A percentile compares a stretch with the other conserved stretches of the same genome.
Evolutionary conservation across 2,113 vertebrate species (phyloP).

Genomic region (Oreotrochilus melanogaster): DNA sequence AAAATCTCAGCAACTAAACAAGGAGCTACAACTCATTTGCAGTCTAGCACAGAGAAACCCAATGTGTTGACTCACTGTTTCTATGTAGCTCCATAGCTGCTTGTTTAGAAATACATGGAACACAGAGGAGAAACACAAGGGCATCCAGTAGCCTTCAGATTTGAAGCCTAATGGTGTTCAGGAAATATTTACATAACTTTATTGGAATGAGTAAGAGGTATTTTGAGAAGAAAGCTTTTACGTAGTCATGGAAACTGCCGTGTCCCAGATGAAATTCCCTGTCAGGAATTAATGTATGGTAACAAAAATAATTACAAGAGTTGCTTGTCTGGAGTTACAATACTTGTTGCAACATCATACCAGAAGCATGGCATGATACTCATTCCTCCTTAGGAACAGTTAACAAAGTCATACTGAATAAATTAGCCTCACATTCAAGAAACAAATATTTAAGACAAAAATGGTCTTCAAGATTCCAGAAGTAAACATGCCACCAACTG

Average conservation of each 20-base stretch:
- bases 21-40: not conserved
- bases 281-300: not conserved
- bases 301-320: not conserved
- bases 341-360: not conserved
- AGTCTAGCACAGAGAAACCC: not conserved
- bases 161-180: not conserved
- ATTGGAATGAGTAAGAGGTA: not conserved
- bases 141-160: not conserved
- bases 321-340: not conserved
- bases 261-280: not conserved
- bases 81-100: not conserved
- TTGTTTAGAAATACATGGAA: not conserved
- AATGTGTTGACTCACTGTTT: accelerated
- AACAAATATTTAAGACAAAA: not conserved
- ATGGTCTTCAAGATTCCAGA: not conserved
- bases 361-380: not conserved
- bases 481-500: not conserved
- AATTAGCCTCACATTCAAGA: not conserved
- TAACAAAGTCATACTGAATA: not conserved
- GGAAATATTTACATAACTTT: not conserved
- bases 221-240: not conserved
- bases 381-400: not conserved
- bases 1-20: not conserved
- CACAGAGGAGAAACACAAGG: not conserved
- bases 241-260: not conserved